Evolutionary conservation across 2,888 invertebrate species (phyloP).

Genomic region (Drosophila suboccidentalis): DNA sequence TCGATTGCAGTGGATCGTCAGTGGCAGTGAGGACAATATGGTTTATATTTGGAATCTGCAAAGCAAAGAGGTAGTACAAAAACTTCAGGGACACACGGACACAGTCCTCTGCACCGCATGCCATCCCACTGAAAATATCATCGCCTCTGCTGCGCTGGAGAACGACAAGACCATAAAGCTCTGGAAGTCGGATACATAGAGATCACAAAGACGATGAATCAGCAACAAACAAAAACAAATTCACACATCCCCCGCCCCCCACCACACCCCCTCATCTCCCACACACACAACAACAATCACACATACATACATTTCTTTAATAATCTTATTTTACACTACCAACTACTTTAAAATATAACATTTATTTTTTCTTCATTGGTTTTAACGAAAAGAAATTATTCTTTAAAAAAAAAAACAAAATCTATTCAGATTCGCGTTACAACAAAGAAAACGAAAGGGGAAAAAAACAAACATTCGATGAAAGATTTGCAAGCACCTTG

Average conservation of each 20-base stretch:
- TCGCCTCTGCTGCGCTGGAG: constrained; percentile 99
- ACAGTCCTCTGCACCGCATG: constrained; percentile 98
- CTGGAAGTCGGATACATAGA: constrained; percentile 98
- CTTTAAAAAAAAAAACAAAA: constrained; percentile 4
- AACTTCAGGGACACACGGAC: constrained; percentile 98
- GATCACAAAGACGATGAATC: constrained; percentile 1
- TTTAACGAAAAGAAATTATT: constrained; percentile 20
- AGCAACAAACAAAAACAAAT: background rate
- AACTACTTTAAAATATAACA: constrained; percentile 40
- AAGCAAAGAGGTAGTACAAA: constrained; percentile 99
- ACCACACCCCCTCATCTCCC: constrained; percentile 4
- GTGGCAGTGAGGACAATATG: constrained; percentile 99
- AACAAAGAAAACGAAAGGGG: constrained; percentile 3
- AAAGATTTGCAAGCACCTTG: constrained; percentile 18
- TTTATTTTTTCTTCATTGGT: constrained; percentile 31
- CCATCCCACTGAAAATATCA: constrained; percentile 99
- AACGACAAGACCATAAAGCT: constrained; percentile 99
- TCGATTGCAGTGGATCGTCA: constrained; percentile 96
- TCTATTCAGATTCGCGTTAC: constrained; percentile 8
- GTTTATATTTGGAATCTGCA: constrained; percentile 99
- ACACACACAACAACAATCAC: constrained; percentile 16
- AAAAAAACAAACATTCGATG: constrained; percentile 41
- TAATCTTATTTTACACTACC: constrained; percentile 52
- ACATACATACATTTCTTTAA: constrained; percentile 46
- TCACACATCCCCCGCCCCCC: constrained; percentile 5